Base-by-base conservation (phyloP, 2,113 vertebrate species). In the Mohoua ochrocephala region DNA sequence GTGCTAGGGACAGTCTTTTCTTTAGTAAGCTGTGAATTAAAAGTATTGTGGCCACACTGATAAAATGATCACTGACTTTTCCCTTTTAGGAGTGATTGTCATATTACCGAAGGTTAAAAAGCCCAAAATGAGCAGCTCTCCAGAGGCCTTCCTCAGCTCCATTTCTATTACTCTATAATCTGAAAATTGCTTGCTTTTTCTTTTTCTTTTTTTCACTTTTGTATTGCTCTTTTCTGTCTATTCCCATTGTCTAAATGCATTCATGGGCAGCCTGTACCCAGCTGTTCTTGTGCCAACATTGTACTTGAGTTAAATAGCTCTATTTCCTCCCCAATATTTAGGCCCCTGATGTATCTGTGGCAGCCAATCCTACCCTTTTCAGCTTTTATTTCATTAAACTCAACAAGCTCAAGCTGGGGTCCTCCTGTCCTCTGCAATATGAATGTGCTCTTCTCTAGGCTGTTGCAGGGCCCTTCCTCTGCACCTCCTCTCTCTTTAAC, bases 201-300 rank as follows among this genome's bases (percentile, higher is more conserved):
- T 54, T 50, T 74, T 60, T 70, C 11, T 52, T 73, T 91, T 86
- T 69, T 57, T 28, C 37, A 77, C 35, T 84, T 88, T 71, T 92
- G 54, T 80, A 56, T 93, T 91, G 47, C 86, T 87, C 65, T 81
- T 89, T 93, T 93, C 80, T 5, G 1, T 87, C 76, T 93, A n/a
- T 89, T 89, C 76, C 87, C 49, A 97, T 97, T 97, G 96, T 97
- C 73, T 95, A 64, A 73, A 87, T 81, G 80, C 74, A 87, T 95
- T 96, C 94, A 84, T 64, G 93, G 89, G 80, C 73, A 97, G 93
- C 71, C 52, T 93, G 94, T 92, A 96, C 89, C 86, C 91, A 96
- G 93, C 89, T 87, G 28, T 70, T 89, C 52, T 56, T 89, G 57
- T 76, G 93, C 96, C 95, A 96, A 87, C 89, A 94, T 96, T 97